Evolutionary conservation across 2,888 invertebrate species (phyloP).

Genomic region (Diploptera punctata): DNA sequence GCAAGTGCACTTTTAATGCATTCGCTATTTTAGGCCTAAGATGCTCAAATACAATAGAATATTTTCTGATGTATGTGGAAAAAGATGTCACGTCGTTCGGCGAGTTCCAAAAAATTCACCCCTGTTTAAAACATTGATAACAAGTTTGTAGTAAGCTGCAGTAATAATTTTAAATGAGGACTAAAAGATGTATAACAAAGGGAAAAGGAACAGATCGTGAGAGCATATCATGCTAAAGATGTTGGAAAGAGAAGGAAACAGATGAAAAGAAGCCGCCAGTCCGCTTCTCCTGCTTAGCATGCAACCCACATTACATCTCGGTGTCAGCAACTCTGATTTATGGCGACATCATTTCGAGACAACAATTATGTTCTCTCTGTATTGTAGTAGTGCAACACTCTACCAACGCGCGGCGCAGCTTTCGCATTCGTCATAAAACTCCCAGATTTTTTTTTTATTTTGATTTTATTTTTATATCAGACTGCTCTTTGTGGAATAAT

Average conservation of each 20-base stretch:
- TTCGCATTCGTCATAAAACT: background rate
- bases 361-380: constrained; percentile 20
- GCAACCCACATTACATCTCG: constrained; percentile 20
- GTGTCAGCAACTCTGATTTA: constrained; percentile 27
- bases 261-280: constrained; percentile 17
- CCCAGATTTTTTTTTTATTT: too few relatives aligned
- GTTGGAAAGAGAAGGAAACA: background rate
- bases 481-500: background rate
- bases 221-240: background rate
- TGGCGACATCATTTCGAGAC: constrained; percentile 17
- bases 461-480: background rate
- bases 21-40: too few relatives aligned
- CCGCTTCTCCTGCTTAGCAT: constrained; percentile 23
- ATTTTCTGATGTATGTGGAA: too few relatives aligned
- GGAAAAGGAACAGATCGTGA: background rate
- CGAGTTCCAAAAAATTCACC: too few relatives aligned
- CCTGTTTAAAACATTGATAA: too few relatives aligned
- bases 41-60: too few relatives aligned
- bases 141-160: background rate
- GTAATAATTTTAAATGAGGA: background rate
- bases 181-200: background rate
- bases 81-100: too few relatives aligned
- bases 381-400: constrained; percentile 10
- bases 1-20: too few relatives aligned
- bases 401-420: background rate